A percentile compares a stretch with the other conserved stretches of the same genome.
phyloP scores from a whole-genome alignment of 2,113 vertebrate genomes.

The Pampusana beccarii region DNA sequence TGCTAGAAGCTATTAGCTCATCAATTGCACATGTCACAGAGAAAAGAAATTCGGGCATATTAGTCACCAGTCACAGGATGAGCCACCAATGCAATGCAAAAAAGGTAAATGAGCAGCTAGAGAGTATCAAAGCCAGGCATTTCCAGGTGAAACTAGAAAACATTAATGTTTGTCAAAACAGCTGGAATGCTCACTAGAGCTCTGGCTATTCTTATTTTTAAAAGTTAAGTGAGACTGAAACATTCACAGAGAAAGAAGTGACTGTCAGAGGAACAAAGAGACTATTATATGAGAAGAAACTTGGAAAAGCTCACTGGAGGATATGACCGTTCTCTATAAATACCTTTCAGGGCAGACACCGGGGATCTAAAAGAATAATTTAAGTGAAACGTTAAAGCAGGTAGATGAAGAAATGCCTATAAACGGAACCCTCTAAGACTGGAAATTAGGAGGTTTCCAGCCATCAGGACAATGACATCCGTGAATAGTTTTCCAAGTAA shows the following conservation, averaged over 20 bases:
- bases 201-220: background rate
- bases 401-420: background rate
- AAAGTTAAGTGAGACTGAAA: background rate
- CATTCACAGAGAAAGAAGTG: background rate
- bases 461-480: background rate
- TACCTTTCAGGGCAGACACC: background rate
- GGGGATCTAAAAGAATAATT: background rate
- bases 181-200: background rate
- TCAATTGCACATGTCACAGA: constrained; percentile 25
- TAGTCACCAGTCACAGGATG: constrained; percentile 32
- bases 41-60: background rate
- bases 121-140: background rate
- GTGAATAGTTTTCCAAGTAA: background rate
- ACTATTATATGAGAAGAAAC: background rate
- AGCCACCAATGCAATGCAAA: background rate
- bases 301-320: background rate
- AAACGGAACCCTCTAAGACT: background rate
- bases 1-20: background rate
- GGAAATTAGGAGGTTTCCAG: background rate
- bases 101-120: background rate
- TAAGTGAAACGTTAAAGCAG: background rate
- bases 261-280: background rate
- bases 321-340: background rate
- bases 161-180: constrained; percentile 1
- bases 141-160: background rate